Base-by-base conservation (phyloP, 2,113 vertebrate genomes). In the Gadus chalcogrammus region DNA sequence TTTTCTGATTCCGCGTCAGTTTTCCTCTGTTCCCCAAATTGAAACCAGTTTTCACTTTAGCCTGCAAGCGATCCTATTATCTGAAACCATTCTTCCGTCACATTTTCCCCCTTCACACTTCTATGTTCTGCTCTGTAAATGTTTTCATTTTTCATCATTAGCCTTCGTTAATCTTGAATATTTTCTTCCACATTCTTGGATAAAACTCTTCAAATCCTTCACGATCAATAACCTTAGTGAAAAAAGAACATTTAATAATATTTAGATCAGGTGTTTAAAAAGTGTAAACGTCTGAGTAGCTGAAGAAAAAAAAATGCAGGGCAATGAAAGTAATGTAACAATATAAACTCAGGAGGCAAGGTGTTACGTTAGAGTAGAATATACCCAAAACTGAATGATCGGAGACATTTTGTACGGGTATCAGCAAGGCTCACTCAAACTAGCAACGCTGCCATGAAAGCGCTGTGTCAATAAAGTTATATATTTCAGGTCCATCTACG, bases 181-280 rank as follows among this genome's bases (percentile, higher is more conserved):
- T 95, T 77, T 81, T 97, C 95, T 97, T 97, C 95, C 94, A 95
- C 93, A 96, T 95, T 97, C 95, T 96, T 97, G 95, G 93, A 95
- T 95, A 95, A 94, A 96, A 97, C 94, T 97, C 96, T 97, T 97
- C 95, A 94, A 95, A 95, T 94, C 95, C 95, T 96, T 97, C 96
- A 94, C 94, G 95, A 95, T 93, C 94, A 97, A 95, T 97, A 95
- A 96, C 95, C 95, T 97, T 97, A 95, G 95, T 96, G 94, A 94
- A 97, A 97, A 96, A 97, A 98, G 93, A 97, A 97, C 95, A 98
- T 97, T 97, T 93, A 97, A 95, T 96, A 95, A 94, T 95, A 96
- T 95, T 95, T 96, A 95, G 94, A 92, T 96, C 92, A 95, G 94
- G 91, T 90, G 90, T 91, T 94, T 94, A 91, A 70, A 71, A 93